Evolutionary conservation across 2,888 invertebrate species (phyloP).

Genomic region (Conistra vaccinii): DNA sequence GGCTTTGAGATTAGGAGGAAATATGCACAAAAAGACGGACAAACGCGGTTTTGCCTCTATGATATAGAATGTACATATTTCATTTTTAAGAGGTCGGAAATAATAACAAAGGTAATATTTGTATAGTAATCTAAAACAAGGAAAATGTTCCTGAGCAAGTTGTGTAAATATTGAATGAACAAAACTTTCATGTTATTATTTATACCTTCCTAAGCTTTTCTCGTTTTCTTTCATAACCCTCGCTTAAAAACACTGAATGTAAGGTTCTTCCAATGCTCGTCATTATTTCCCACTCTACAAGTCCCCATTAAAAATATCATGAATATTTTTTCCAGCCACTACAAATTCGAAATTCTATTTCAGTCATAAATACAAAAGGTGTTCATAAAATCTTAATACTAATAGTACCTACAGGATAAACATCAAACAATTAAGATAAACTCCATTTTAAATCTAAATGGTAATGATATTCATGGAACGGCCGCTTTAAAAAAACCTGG

Average conservation of each 20-base stretch:
- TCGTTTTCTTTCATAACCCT: background rate
- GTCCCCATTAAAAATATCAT: slow-evolving; percentile 2
- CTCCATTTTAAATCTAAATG: slow-evolving; percentile 73
- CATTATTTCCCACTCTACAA: background rate
- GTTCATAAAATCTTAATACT: slow-evolving; percentile 59
- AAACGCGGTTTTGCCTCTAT: slow-evolving; percentile 22
- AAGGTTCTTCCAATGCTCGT: background rate
- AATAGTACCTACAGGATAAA: slow-evolving; percentile 58
- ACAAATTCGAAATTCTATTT: slow-evolving; percentile 25
- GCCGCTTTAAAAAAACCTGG: slow-evolving; percentile 62
- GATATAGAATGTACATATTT: slow-evolving; percentile 7
- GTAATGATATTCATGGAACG: slow-evolving; percentile 71
- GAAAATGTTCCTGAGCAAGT: background rate
- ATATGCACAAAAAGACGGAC: slow-evolving; percentile 12
- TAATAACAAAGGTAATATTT: background rate
- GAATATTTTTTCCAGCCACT: slow-evolving; percentile 5
- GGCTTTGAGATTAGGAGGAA: slow-evolving; percentile 11
- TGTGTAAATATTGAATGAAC: too few species aligned
- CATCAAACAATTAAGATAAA: slow-evolving; percentile 72
- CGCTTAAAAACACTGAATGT: background rate
- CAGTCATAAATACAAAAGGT: slow-evolving; percentile 35
- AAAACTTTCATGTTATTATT: background rate
- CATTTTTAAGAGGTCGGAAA: slow-evolving; percentile 6
- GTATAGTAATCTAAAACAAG: background rate
- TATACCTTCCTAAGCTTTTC: background rate